These are phyloP conservation scores for Lasioglossum lativentre DNA, from an alignment of 2,888 invertebrate genomes.

Conservation along the genomic window DNA sequence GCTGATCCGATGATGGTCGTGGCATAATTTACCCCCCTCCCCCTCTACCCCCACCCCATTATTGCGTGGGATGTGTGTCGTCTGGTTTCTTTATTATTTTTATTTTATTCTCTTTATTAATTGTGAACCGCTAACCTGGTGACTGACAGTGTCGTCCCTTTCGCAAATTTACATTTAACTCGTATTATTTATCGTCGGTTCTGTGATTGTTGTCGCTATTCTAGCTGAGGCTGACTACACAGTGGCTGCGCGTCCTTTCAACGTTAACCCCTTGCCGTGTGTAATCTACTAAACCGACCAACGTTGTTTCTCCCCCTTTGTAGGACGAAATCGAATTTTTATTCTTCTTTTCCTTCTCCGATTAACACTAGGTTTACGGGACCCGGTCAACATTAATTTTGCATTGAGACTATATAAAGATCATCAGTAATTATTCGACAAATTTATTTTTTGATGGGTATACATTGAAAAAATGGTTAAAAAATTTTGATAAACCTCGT, in stretches of 20 bases:
- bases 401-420: background rate
- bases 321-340: background rate
- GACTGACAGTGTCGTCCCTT: conserved; percentile 72
- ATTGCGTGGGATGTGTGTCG: conserved; percentile 80
- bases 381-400: background rate
- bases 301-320: background rate
- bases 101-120: conserved; percentile 44
- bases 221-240: conserved; percentile 13
- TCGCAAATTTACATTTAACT: conserved; percentile 56
- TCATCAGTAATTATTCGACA: background rate
- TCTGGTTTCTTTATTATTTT: conserved; percentile 70
- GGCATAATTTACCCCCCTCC: conserved; percentile 32
- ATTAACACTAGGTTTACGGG: conserved; percentile 2
- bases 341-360: background rate
- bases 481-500: background rate
- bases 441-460: background rate
- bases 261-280: conserved; percentile 6
- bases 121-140: conserved; percentile 83
- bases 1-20: conserved; percentile 52
- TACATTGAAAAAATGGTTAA: background rate
- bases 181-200: conserved; percentile 35
- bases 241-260: conserved; percentile 28
- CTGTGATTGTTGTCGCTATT: conserved; percentile 41
- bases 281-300: background rate
- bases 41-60: conserved; percentile 13